Base-by-base conservation (phyloP, 2,888 invertebrate species). In the Acanthosepion pharaonis region DNA sequence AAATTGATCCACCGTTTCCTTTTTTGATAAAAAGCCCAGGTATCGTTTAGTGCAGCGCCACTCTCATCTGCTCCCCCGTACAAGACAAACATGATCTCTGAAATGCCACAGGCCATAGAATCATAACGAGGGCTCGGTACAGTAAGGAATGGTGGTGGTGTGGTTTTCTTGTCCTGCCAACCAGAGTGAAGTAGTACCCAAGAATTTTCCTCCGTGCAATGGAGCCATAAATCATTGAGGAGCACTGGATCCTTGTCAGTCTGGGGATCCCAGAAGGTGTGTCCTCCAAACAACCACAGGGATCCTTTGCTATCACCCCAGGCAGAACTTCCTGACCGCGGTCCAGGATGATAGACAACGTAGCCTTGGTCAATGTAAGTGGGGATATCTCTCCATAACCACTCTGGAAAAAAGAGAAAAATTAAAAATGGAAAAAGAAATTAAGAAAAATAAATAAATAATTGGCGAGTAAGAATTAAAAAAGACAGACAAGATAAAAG, bases 391-490 rank as follows among this genome's bases (percentile, higher is more conserved):
- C 53, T 4, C 94, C 94, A 94, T 42, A 59, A 15, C 53, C 53
- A 94, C 28, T 94, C 94, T 94, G 53, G 15, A 55, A 94, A 18
- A 94, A 11, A 55, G 25, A 42, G 33, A n/a, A 48, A 96, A 96
- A 94, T 96, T 96, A 25, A 64, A 64, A 23, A 64, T 64, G 20
- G 25, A 25, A 64, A 28, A 25, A 64, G 5, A 8, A 25, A 5
- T 64, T 64, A 28, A 25, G 28, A 23, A 28, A 64, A 23, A 64
- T 64, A 23, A 33, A 33, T 23, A 64, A 23, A 23, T 64, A 1
- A 51, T 51, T 51, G 51, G 15, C 0, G 15, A 51, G 15, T 11
- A 51, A 51, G 9, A 51, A 51, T 15, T 11, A 8, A 11, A 51
- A 51, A 51, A 51, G 8, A 51, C 4, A 51, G 51, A 51, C 51